These are phyloP conservation scores for Odiellus spinosus DNA, from an alignment of 2,888 invertebrate species.

Conservation along the genomic window DNA sequence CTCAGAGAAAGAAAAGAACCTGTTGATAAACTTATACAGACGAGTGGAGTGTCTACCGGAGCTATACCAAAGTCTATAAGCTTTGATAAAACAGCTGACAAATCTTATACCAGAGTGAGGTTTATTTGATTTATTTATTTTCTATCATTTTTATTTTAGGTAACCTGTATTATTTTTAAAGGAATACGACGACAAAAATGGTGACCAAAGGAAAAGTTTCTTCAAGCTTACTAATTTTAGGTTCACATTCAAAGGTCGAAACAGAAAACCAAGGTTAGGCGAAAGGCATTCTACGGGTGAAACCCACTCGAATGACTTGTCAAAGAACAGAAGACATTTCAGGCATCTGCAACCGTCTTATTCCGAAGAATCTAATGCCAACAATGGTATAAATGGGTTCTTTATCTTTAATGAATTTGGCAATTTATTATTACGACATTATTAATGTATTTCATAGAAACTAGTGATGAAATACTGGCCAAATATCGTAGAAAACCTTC, in stretches of 20 bases:
- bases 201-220: slow-evolving; percentile 42
- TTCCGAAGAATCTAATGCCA: slow-evolving; percentile 3
- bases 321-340: not conserved
- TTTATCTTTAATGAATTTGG: not conserved
- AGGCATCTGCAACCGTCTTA: slow-evolving; percentile 3
- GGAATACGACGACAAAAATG: slow-evolving; percentile 10
- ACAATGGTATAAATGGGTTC: not conserved
- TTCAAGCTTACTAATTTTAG: slow-evolving; percentile 48
- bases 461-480: slow-evolving; percentile 48
- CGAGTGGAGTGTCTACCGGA: slow-evolving; percentile 33
- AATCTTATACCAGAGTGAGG: not conserved
- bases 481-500: slow-evolving; percentile 56
- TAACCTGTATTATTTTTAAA: slow-evolving; percentile 23
- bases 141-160: not conserved
- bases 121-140: not conserved
- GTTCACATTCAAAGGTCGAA: slow-evolving; percentile 39
- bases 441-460: slow-evolving; percentile 7
- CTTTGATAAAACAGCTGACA: slow-evolving; percentile 71
- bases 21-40: not conserved
- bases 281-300: not conserved
- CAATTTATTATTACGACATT: slow-evolving; percentile 3
- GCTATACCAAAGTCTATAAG: slow-evolving; percentile 83
- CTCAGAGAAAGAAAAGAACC: not conserved
- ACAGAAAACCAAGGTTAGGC: slow-evolving; percentile 6
- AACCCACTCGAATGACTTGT: not conserved